Evolutionary conservation across 2,888 invertebrate species (phyloP).

Genomic region (Drosophila tripunctata): DNA sequence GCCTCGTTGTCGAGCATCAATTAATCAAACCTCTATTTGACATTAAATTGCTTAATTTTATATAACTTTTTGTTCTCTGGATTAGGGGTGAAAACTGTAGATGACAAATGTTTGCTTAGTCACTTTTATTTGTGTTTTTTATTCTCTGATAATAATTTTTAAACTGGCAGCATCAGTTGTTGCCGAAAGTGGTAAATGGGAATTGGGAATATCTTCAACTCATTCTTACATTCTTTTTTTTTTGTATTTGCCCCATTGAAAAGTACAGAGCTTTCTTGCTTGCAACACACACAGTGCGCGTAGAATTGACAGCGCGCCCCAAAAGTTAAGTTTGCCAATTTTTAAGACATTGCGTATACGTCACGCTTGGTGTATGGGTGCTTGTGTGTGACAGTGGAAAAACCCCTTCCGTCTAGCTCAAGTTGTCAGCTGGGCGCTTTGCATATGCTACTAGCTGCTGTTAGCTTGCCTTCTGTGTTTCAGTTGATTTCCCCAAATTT

Average conservation of each 20-base stretch:
- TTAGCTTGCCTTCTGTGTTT: constrained; percentile 18
- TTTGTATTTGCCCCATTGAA: constrained; percentile 24
- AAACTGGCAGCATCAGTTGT: constrained; percentile 36
- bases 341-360: constrained; percentile 53
- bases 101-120: constrained; percentile 1
- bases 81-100: not conserved
- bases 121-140: not conserved
- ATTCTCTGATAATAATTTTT: not conserved
- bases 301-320: constrained; percentile 32
- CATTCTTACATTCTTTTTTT: constrained; percentile 16
- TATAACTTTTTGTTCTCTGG: not conserved
- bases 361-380: constrained; percentile 14
- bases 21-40: constrained; percentile 22
- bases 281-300: constrained; percentile 23
- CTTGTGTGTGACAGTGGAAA: not conserved
- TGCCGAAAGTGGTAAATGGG: constrained; percentile 4
- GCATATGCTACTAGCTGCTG: constrained; percentile 46
- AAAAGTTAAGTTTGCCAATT: constrained; percentile 44
- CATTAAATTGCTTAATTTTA: not conserved
- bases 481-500: constrained; percentile 56
- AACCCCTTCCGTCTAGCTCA: constrained; percentile 26
- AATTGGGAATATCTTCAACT: constrained; percentile 8
- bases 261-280: constrained; percentile 2
- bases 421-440: constrained; percentile 58
- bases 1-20: constrained; percentile 17